phyloP scores from a whole-genome alignment of 1,140 invertebrate species.

The Magallana angulata region DNA sequence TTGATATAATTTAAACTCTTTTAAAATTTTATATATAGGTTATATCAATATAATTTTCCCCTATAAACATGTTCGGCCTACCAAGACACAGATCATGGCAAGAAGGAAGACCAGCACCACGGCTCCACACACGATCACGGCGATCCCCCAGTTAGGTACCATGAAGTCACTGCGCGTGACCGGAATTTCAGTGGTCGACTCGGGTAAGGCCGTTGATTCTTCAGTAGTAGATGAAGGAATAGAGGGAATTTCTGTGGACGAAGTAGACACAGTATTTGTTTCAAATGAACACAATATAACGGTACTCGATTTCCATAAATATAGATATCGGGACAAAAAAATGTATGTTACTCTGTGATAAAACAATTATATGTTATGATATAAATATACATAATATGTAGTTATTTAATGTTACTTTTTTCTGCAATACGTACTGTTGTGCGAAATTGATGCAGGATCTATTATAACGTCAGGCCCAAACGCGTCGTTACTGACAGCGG shows the following conservation, averaged over 20 bases:
- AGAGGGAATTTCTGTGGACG: background rate
- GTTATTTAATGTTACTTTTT: too few species aligned
- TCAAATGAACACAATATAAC: too few species aligned
- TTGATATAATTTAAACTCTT: too few species aligned
- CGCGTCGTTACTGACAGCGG: background rate
- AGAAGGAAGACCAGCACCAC: conserved; percentile 45
- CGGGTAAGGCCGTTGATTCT: background rate
- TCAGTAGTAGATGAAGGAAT: background rate
- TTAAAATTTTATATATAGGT: too few species aligned
- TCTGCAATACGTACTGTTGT: conserved; percentile 20
- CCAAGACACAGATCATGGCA: conserved; percentile 48
- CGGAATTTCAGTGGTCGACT: background rate
- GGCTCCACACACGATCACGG: conserved; percentile 48
- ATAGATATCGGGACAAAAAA: background rate
- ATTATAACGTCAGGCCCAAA: conserved; percentile 25
- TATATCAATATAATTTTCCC: too few species aligned
- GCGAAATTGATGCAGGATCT: conserved; percentile 1
- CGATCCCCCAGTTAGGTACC: conserved; percentile 44
- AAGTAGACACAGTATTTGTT: background rate
- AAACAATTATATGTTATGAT: background rate
- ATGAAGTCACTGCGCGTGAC: background rate
- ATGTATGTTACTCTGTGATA: background rate
- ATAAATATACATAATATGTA: background rate
- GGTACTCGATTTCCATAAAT: background rate
- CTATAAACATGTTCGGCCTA: background rate